phyloP scores from a whole-genome alignment of 2,888 invertebrate species.

The Stenodema calcarata region DNA sequence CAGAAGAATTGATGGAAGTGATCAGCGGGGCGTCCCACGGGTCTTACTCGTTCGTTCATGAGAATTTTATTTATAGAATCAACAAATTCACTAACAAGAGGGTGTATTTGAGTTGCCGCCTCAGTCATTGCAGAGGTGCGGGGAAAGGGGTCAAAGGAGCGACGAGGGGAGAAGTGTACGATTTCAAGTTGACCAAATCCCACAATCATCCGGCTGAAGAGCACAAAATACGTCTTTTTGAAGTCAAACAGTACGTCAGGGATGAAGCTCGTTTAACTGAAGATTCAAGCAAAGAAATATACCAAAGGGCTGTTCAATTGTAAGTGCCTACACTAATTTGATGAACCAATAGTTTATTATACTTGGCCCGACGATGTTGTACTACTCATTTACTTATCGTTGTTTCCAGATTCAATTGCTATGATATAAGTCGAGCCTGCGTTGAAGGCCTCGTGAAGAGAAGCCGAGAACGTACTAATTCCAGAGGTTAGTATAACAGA shows the following conservation, averaged over 20 bases:
- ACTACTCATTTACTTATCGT: too few species aligned
- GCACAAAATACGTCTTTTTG: conserved; percentile 9
- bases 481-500: neutral
- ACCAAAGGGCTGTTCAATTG: neutral
- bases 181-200: neutral
- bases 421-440: conserved; percentile 12
- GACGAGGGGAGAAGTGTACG: neutral
- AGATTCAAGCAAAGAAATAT: neutral
- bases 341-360: neutral
- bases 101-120: conserved; percentile 20
- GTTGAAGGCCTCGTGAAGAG: conserved; percentile 14
- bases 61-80: conserved; percentile 23
- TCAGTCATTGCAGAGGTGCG: neutral
- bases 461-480: neutral
- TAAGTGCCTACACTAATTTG: neutral
- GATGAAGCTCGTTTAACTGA: conserved; percentile 3
- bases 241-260: conserved; percentile 31
- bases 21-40: conserved; percentile 23
- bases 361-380: neutral
- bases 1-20: conserved; percentile 18
- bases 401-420: neutral
- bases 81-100: conserved; percentile 17
- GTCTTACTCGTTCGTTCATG: conserved; percentile 5
- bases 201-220: conserved; percentile 29
- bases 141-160: conserved; percentile 20